Percentiles rank a stretch among this genome's conserved stretches.
Conservation (phyloP, 2,888 invertebrate genomes). For the Poecilobothrus nobilitatus region DNA sequence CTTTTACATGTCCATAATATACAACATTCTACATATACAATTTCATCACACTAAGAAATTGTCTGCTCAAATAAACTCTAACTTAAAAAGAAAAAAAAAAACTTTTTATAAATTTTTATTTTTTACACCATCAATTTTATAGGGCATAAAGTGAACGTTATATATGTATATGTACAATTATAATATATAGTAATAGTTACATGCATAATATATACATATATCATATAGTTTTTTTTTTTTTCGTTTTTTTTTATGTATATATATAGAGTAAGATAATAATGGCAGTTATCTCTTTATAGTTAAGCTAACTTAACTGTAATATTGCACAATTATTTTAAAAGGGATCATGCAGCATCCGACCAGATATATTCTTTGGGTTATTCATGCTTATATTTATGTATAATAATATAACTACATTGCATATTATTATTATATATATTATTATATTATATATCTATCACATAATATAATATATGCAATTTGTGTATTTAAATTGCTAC, state of each 20-base stretch:
- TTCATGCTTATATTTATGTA: not conserved
- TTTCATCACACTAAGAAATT: not conserved
- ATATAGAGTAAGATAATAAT: too few species aligned
- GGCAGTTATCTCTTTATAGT: not conserved
- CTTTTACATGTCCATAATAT: too few species aligned
- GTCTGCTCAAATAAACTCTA: not conserved
- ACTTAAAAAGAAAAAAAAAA: not conserved
- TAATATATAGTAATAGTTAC: not conserved
- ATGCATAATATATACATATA: not conserved
- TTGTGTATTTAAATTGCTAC: too few species aligned
- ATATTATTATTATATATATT: too few species aligned
- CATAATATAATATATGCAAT: not conserved
- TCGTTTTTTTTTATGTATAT: not conserved
- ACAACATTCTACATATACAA: too few species aligned
- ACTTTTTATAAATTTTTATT: not conserved
- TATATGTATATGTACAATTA: not conserved
- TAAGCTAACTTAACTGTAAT: slow-evolving; percentile 3
- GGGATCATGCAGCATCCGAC: slow-evolving; percentile 3
- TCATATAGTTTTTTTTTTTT: not conserved
- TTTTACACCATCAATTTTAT: slow-evolving; percentile 3
- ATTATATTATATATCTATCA: not conserved
- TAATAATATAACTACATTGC: too few species aligned
- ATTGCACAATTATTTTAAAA: slow-evolving; percentile 6
- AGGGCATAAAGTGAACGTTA: not conserved
- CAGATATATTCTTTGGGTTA: not conserved